These are phyloP conservation scores for Chloromyia formosa DNA, from an alignment of 2,888 invertebrate genomes.

Conservation along the genomic window DNA sequence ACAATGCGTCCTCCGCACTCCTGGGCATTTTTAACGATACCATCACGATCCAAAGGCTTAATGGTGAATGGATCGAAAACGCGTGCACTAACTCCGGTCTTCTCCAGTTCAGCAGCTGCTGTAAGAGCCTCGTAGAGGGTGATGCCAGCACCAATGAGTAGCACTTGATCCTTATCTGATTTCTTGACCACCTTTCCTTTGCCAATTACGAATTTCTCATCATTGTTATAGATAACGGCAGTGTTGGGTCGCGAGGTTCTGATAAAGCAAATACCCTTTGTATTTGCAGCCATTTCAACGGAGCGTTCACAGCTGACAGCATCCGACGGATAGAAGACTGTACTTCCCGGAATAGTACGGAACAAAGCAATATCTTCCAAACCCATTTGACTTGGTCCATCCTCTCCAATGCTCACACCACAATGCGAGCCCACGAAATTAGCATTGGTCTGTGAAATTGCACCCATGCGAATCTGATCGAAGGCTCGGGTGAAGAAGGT, in stretches of 20 bases:
- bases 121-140: conserved; percentile 90
- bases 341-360: conserved; percentile 85
- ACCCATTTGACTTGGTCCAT: conserved; percentile 99
- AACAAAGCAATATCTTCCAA: conserved; percentile 98
- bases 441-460: conserved; percentile 96
- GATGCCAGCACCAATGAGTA: conserved; percentile 92
- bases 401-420: conserved; percentile 98
- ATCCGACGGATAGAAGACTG: conserved; percentile 85
- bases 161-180: conserved; percentile 78
- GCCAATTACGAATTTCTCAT: conserved; percentile 82
- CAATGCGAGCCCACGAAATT: conserved; percentile 98
- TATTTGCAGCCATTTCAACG: conserved; percentile 95
- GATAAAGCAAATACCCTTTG: conserved; percentile 93
- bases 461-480: conserved; percentile 99
- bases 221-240: conserved; percentile 83
- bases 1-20: conserved; percentile 83
- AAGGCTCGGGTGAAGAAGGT: conserved; percentile 96
- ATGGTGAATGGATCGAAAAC: conserved; percentile 96
- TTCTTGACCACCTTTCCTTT: conserved; percentile 82
- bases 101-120: conserved; percentile 80
- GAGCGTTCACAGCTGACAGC: conserved; percentile 95
- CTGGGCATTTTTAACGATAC: conserved; percentile 79
- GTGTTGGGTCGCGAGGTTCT: conserved; percentile 94
- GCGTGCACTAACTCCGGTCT: conserved; percentile 77
- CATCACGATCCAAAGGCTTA: conserved; percentile 89